Base-by-base conservation (phyloP, 35 echinoderm and acorn worm species). In the Stichopus chloronotus region DNA sequence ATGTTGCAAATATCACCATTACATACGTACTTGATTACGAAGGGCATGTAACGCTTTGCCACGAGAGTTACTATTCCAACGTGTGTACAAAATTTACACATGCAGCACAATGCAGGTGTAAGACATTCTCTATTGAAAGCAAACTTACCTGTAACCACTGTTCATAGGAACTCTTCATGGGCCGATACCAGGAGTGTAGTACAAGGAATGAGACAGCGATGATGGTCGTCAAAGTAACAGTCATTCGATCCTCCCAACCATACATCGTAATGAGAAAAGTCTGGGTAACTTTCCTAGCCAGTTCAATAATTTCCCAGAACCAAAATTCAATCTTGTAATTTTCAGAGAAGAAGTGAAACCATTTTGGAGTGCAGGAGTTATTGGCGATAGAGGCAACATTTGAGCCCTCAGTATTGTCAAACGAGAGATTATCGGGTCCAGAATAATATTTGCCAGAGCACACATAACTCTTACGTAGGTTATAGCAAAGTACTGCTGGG, bases 241-340 rank as follows among this genome's bases (percentile, higher is more conserved):
- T 94, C 7, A 94, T 60, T 53, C 57, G 63, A 55, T 94, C 79
- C 59, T 94, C 88, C 20, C 74, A 77, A 19, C 93, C 93, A 17
- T 81, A 94, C 20, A 94, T 17, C 8, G 79, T 58, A 21, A 94
- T 20, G 1, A 94, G 60, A 6, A 83, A 6, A 7, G 93, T 94
- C 76, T 94, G 93, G 56, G 60, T 55, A 25, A 94, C 59, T 83
- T 94, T 94, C 23, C 93, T 69, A 30, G 74, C 9, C 19, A 94
- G 56, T 55, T 94, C 93, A 7, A 94, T n/a, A 12, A 91, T 85
- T 60, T 91, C 88, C 93, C 93, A 94, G 78, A 69, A 94, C 87
- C 87, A 94, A 69, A 60, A 94, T 68, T 94, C 24, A 5, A 25
- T 23, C 30, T 94, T 94, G 88, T 91, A 94, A 54, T 84, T 94